Evolutionary conservation across 2,888 invertebrate genomes (phyloP).

Genomic region (Lasioglossum oenotherae): DNA sequence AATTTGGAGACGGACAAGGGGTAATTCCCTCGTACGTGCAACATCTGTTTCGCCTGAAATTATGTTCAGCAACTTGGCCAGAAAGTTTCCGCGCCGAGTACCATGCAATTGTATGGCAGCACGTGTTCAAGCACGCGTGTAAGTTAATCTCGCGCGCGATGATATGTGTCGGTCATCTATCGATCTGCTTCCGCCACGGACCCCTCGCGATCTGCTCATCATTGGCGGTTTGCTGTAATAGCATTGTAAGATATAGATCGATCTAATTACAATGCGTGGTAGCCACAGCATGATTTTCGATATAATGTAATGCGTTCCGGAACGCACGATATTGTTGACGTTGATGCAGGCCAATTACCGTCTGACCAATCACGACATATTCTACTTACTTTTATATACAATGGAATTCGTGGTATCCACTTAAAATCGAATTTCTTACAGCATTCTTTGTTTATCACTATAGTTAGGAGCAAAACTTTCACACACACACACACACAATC

Average conservation of each 20-base stretch:
- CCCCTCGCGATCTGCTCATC: not conserved
- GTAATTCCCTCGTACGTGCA: constrained; percentile 51
- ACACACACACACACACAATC: no score
- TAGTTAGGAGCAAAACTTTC: no score
- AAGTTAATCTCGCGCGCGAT: constrained; percentile 4
- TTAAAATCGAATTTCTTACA: not conserved
- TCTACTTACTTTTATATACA: not conserved
- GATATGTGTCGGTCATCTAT: constrained; percentile 33
- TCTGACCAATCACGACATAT: not conserved
- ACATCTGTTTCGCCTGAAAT: constrained; percentile 63
- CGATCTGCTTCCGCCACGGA: not conserved
- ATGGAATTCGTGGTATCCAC: not conserved
- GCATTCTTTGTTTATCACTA: not conserved
- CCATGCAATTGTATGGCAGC: constrained; percentile 25
- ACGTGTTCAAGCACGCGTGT: constrained; percentile 24
- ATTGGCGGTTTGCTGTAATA: not conserved
- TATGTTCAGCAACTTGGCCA: constrained; percentile 46
- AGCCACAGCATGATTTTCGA: not conserved
- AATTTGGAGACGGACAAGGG: constrained; percentile 57
- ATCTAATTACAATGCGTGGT: not conserved
- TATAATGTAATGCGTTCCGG: not conserved
- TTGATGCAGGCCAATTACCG: not conserved
- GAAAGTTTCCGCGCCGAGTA: constrained; percentile 33
- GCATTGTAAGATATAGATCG: constrained; percentile 11
- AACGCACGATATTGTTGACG: not conserved